Percentiles rank a stretch among this genome's conserved stretches.
Evolutionary conservation across 2,888 invertebrate genomes (phyloP).

Genomic region (Dicyrtomina minuta): DNA sequence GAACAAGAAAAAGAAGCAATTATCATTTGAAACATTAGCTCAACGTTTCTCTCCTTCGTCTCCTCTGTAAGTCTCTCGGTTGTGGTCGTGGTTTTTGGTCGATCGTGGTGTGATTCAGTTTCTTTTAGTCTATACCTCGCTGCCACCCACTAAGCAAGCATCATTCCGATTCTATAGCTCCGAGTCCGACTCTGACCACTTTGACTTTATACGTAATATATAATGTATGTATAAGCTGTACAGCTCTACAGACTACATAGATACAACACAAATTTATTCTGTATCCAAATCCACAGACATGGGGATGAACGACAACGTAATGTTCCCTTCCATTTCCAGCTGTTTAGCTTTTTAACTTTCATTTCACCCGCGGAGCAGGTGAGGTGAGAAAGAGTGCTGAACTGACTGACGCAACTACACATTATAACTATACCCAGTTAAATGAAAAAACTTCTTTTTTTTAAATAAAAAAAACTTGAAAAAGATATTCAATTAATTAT

Average conservation of each 20-base stretch:
- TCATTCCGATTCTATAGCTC: background rate
- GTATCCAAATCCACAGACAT: no score
- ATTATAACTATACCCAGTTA: conserved; percentile 15
- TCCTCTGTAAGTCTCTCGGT: background rate
- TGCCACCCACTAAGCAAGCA: conserved; percentile 23
- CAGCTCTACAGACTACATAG: background rate
- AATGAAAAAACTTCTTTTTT: no score
- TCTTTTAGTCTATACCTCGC: no score
- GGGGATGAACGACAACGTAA: no score
- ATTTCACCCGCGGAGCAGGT: conserved; percentile 10
- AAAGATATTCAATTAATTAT: background rate
- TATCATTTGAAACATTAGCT: conserved; percentile 17
- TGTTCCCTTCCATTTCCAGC: conserved; percentile 10
- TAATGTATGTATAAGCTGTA: no score
- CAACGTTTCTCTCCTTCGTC: background rate
- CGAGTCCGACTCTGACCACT: no score
- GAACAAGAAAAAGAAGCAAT: conserved; percentile 20
- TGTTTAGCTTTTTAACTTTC: conserved; percentile 13
- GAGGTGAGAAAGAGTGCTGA: background rate
- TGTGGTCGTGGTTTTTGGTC: no score
- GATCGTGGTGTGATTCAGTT: no score
- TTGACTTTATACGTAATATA: no score
- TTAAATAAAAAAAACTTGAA: background rate
- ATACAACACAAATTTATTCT: no score
- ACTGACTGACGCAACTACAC: background rate